Evolutionary conservation across 2,113 vertebrate genomes (phyloP).

Genomic region (Athene cunicularia): DNA sequence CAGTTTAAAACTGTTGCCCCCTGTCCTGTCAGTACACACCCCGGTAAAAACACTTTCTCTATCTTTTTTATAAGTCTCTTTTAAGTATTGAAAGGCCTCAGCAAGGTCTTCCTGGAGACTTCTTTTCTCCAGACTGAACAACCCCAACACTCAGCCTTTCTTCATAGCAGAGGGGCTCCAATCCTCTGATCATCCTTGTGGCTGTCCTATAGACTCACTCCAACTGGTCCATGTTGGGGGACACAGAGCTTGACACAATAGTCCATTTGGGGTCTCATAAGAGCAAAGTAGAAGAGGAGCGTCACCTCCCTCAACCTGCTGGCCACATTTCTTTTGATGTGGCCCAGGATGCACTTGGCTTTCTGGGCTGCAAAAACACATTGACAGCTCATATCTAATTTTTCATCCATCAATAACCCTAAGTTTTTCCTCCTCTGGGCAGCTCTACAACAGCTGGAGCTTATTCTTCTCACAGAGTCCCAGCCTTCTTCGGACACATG

Average conservation of each 20-base stretch:
- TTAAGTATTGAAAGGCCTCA: not conserved
- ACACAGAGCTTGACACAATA: not conserved
- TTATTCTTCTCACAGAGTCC: too few relatives aligned
- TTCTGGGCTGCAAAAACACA: not conserved
- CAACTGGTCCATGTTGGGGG: not conserved
- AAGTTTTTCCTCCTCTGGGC: not conserved
- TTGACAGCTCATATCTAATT: not conserved
- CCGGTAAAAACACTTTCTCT: not conserved
- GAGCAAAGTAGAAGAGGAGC: rapidly evolving
- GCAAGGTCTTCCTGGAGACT: not conserved
- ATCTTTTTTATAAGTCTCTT: not conserved
- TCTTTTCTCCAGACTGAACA: not conserved
- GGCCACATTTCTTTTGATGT: not conserved
- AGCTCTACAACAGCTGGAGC: not conserved
- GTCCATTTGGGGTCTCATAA: not conserved
- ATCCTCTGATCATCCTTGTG: not conserved
- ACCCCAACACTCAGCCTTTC: not conserved
- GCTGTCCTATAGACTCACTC: rapidly evolving
- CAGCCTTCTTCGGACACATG: too few relatives aligned
- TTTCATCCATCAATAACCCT: not conserved
- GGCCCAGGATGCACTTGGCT: not conserved
- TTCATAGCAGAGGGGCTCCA: not conserved
- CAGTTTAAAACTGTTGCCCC: not conserved
- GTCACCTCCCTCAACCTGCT: not conserved
- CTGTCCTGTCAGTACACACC: not conserved